Base-by-base conservation (phyloP, 2,888 invertebrate genomes). In the Platynereis dumerilii region DNA sequence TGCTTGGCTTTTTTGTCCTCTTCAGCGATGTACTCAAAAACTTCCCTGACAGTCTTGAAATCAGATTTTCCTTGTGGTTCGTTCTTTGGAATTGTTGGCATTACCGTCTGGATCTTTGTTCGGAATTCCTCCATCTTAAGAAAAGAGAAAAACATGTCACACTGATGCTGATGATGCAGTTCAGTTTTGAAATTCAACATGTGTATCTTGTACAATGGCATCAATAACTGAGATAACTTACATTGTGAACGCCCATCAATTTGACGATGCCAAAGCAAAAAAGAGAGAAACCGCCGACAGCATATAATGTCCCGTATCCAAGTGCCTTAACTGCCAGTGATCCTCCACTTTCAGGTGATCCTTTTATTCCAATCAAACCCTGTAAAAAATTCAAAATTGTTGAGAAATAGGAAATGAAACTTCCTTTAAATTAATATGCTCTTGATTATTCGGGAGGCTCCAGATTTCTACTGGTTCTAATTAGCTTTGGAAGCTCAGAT, bases 191-290 rank as follows among this genome's bases (percentile, higher is more conserved):
- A 55, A 5, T 55, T 22, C 48, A 48, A 5, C 5, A 12, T 7
- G 17, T 10, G 3, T 20, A 12, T 7, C 24, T 27, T 55, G 7
- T 44, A 20, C 7, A 17, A 3, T 58, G 22, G 34, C 28, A 45
- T 24, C 34, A 44, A 20, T 62, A n/a, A n/a, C n/a, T n/a, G n/a
- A n/a, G n/a, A n/a, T n/a, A n/a, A 85, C 88, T 88, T 87, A 93
- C 93, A 87, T 91, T 89, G 77, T 88, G 88, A 27, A 93, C 94
- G 63, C 94, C 95, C 48, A 94, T 90, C 17, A 94, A 78, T 85
- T 94, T 95, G 92, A 94, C 96, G 66, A 94, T 88, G 15, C 90
- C 89, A 84, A 90, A 93, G 80, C 91, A 92, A 60, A 96, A 83
- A 58, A 91, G 83, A 10, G 92, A 89, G 63, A 94, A 92, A 0